These are phyloP conservation scores for Rallus limicola DNA, from an alignment of 2,113 vertebrate genomes.

Conservation along the genomic window DNA sequence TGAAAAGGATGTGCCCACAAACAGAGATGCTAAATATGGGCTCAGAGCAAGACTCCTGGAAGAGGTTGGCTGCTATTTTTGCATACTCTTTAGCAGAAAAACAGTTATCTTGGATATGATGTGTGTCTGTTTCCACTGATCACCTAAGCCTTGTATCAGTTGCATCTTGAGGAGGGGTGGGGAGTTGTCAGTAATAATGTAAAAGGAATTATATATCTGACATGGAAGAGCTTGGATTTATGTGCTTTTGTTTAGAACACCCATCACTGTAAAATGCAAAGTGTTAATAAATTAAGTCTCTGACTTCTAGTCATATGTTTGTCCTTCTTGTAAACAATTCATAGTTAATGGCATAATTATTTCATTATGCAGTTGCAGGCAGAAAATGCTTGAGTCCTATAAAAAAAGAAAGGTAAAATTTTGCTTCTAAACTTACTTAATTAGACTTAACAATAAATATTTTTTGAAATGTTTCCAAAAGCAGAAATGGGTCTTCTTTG, in stretches of 20 bases:
- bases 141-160: background rate
- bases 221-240: background rate
- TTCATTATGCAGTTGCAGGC: slow-evolving; percentile 30
- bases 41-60: slow-evolving; percentile 1
- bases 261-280: background rate
- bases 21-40: background rate
- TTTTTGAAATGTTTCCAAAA: background rate
- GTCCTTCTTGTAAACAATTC: slow-evolving; percentile 21
- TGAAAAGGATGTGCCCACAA: slow-evolving; percentile 27
- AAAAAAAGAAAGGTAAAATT: slow-evolving; percentile 12
- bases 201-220: background rate
- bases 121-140: background rate
- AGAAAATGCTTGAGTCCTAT: slow-evolving; percentile 26
- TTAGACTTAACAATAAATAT: slow-evolving; percentile 40
- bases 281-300: background rate
- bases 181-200: background rate
- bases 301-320: background rate
- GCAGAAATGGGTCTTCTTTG: background rate
- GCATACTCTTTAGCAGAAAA: background rate
- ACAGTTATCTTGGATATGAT: background rate
- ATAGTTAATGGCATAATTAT: slow-evolving; percentile 42
- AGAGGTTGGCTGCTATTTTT: background rate
- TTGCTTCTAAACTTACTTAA: slow-evolving; percentile 12
- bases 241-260: background rate
- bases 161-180: background rate